Base-by-base conservation (phyloP, 2,797 vertebrate species). In the Steatocranus sp. region DNA sequence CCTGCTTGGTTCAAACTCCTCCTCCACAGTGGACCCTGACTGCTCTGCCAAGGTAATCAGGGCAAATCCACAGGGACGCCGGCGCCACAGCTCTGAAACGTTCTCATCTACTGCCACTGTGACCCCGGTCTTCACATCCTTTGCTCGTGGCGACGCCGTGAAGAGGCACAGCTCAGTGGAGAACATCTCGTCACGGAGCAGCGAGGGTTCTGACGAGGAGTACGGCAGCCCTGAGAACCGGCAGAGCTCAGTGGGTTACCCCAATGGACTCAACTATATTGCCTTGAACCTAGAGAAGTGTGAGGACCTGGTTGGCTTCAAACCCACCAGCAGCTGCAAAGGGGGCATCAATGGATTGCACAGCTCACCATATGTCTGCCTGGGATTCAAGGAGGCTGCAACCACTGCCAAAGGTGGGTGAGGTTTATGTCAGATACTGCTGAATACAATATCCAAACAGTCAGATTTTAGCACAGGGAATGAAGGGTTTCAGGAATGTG, bases 41-140 rank as follows among this genome's bases (percentile, higher is more conserved):
- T 56, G 95, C 84, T 97, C 97, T 3, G 97, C 97, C 34, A 98
- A 98, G 93, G 97, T 98, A 81, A 97, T 98, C 84, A 96, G 97
- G 75, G 97, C 97, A 10, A 96, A 98, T 79, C 96, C 96, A 3
- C 97, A 97, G 85, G 98, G 97, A 76, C 96, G 97, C 15, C 96
- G 98, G 89, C 95, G 97, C 80, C 97, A 97, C 95, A 98, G 96
- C 85, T 98, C 97, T 0, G 98, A 98, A 92, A 99, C 97, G 1
- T 98, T 98, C 93, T 97, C 97, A 73, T 97, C 97, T 58, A 94
- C 95, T 0, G 94, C 97, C 56, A 95, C 97, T 0, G 96, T 97
- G 20, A 95, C 93, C 3, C 97, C 97, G 2, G 97, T 97, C 78
- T 95, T 97, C 5, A 96, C 96, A 25, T 97, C 97, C 51, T 96